Conservation (phyloP, 1,140 invertebrate species). For the Hestina assimilis region DNA sequence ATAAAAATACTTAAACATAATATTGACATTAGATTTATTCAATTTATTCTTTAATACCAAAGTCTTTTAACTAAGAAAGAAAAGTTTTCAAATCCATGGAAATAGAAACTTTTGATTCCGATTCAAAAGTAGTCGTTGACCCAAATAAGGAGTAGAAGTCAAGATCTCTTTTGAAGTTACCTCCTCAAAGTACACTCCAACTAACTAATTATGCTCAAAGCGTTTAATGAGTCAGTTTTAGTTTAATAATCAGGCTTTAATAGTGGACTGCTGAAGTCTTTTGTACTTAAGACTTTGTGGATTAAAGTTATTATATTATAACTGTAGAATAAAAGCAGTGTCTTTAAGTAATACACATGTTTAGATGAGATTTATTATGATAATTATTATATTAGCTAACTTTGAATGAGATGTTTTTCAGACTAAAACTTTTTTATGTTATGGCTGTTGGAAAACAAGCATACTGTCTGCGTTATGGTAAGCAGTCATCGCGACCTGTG, state of each 20-base stretch:
- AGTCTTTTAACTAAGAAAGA: neutral
- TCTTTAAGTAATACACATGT: too few species aligned
- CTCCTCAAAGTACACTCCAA: neutral
- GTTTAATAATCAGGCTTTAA: neutral
- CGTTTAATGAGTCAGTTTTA: neutral
- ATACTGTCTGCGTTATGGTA: too few species aligned
- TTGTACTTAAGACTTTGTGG: neutral
- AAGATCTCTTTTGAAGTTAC: slow-evolving; percentile 1
- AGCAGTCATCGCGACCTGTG: too few species aligned
- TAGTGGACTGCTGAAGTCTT: neutral
- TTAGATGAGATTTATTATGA: too few species aligned
- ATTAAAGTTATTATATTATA: neutral
- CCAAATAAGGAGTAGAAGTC: neutral
- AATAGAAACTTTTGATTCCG: neutral
- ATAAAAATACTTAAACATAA: too few species aligned
- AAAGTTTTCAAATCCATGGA: neutral
- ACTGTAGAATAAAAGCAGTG: neutral
- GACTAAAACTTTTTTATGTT: too few species aligned
- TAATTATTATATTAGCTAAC: too few species aligned
- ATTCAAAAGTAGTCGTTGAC: slow-evolving; percentile 2
- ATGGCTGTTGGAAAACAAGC: too few species aligned
- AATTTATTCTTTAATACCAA: too few species aligned
- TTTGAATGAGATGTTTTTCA: too few species aligned
- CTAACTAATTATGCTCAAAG: slow-evolving; percentile 2
- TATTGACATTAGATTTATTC: too few species aligned